Base-by-base conservation (phyloP, 2,113 vertebrate genomes). In the Silurus meridionalis region DNA sequence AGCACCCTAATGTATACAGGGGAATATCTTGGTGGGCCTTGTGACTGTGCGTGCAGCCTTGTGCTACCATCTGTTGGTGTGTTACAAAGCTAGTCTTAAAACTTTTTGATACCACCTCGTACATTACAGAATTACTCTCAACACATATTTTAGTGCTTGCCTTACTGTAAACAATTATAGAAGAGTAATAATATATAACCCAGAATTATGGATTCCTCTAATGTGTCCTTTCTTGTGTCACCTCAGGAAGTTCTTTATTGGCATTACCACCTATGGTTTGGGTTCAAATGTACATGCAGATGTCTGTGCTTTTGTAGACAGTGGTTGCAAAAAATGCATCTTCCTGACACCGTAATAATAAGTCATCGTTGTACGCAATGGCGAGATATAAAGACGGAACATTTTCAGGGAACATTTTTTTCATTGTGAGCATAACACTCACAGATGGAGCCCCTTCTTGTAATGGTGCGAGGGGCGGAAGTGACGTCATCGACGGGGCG, bases 401-500 rank as follows among this genome's bases (percentile, higher is more conserved):
- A 2, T 50, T 72, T 72, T 21, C 37, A 19, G 37, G 37, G 37
- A 46, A 10, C 8, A 1, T 23, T 23, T 4, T 11, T 75, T 52
- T 6, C 0, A 52, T 10, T 14, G 10, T 53, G 8, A 57, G 57
- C 6, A 23, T 4, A 28, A 15, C 17, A 15, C 10, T 55, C 53
- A 37, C 37, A 3, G 13, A 67, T 53, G 14, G 2, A 74, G 8
- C 10, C 7, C 55, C 11, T 55, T 5, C 37, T 37, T 63, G 8
- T 4, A 19, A 28, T 50, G 82, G 84, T 14, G 37, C 37, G 61
- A 25, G 48, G 74, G 72, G 57, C 86, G 85, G 92, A 90, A 83
- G 88, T 71, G 67, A 82, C 46, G 58, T 87, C 89, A 92, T 91
- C 90, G 3, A 72, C 80, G 71, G 91, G 80, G 91, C 94, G 93